Percentiles rank a stretch among this genome's conserved stretches.
Conservation (phyloP, 2,797 vertebrate genomes). For the Okamejei kenojei region DNA sequence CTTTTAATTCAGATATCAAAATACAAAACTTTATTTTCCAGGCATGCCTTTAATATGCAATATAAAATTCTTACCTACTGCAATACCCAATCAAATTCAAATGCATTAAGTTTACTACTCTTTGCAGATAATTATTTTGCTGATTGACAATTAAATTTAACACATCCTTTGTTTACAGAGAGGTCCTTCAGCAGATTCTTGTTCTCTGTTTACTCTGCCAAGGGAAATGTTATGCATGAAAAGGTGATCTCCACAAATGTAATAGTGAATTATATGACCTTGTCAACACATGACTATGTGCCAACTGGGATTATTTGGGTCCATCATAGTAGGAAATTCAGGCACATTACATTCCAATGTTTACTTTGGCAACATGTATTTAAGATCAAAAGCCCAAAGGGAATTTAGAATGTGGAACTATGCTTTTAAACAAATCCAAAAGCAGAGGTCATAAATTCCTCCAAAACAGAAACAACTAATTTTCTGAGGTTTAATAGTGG, state of each 20-base stretch:
- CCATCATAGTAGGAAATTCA: neutral
- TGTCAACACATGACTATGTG: too few species aligned
- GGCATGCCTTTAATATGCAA: neutral
- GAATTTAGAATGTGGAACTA: neutral
- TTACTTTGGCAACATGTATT: neutral
- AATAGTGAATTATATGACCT: too few species aligned
- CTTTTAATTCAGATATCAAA: neutral
- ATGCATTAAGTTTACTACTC: neutral
- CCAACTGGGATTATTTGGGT: neutral
- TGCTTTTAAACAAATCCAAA: neutral
- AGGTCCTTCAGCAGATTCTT: neutral
- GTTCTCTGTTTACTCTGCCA: neutral
- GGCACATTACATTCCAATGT: neutral
- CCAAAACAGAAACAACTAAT: neutral
- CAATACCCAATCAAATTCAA: neutral
- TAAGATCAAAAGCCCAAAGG: neutral
- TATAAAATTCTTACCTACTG: neutral
- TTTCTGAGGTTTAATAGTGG: neutral
- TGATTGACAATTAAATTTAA: neutral
- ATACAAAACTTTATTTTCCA: neutral
- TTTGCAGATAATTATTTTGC: neutral
- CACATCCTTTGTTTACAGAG: neutral
- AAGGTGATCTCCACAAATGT: too few species aligned
- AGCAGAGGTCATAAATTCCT: neutral
- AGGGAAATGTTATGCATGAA: neutral